phyloP scores from a whole-genome alignment of 2,797 vertebrate species.

The Gallinago solitaria region DNA sequence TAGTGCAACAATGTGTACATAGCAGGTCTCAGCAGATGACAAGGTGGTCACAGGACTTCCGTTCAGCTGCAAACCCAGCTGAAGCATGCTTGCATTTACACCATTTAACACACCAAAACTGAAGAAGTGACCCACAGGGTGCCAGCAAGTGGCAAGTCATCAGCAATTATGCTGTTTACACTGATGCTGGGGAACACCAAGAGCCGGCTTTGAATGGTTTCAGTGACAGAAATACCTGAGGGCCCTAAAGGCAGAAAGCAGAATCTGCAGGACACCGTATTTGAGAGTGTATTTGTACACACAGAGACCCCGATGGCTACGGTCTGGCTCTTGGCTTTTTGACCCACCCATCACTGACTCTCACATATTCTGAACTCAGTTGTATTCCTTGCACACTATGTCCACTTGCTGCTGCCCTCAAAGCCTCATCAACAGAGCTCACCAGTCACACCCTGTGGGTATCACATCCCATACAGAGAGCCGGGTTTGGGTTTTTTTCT shows the following conservation, averaged over 20 bases:
- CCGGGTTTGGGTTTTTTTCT: neutral
- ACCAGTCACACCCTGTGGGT: neutral
- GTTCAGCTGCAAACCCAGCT: neutral
- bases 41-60: neutral
- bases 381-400: accelerated
- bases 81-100: neutral
- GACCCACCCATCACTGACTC: neutral
- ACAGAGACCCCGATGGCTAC: neutral
- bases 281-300: neutral
- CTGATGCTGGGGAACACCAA: neutral
- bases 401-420: neutral
- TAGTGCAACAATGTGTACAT: accelerated
- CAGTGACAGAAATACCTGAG: neutral
- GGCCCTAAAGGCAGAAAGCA: neutral
- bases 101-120: neutral
- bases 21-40: neutral
- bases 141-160: neutral
- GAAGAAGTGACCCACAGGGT: neutral
- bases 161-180: neutral
- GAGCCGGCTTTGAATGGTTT: neutral
- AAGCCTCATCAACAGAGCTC: neutral
- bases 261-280: neutral
- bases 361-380: neutral
- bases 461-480: neutral
- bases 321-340: neutral